Evolutionary conservation across 1,140 invertebrate species (phyloP).

Genomic region (Leptinotarsa lineolata): DNA sequence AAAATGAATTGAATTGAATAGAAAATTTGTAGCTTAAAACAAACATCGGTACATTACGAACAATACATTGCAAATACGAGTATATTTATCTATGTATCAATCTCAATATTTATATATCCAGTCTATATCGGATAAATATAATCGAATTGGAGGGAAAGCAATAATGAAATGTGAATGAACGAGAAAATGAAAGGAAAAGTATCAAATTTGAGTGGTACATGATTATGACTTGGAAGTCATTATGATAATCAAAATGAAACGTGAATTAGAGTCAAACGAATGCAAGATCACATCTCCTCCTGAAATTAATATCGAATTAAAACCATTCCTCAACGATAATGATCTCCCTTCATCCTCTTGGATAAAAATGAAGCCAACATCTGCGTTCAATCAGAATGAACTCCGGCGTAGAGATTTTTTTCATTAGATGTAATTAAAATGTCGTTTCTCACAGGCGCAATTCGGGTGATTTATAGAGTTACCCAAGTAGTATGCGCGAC

Average conservation of each 20-base stretch:
- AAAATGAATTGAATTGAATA: too few species aligned
- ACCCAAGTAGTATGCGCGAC: conserved; percentile 29
- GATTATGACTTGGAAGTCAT: background rate
- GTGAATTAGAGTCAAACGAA: conserved; percentile 3
- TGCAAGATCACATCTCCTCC: background rate
- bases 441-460: conserved; percentile 23
- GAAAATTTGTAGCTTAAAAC: too few species aligned
- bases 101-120: too few species aligned
- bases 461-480: conserved; percentile 39
- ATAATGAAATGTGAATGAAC: too few species aligned
- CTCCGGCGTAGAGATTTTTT: conserved; percentile 7
- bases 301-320: conserved; percentile 20
- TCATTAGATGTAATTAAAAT: conserved; percentile 19
- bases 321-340: conserved; percentile 19
- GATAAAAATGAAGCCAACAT: conserved; percentile 11
- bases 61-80: too few species aligned
- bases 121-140: too few species aligned
- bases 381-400: conserved; percentile 20
- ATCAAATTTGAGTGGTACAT: too few species aligned
- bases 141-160: too few species aligned
- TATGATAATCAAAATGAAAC: conserved; percentile 3
- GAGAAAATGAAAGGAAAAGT: too few species aligned
- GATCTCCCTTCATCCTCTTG: background rate
- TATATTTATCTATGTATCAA: too few species aligned
- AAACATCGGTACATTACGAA: too few species aligned